phyloP scores from a whole-genome alignment of 2,888 invertebrate genomes.

The Diarsia mendica region DNA sequence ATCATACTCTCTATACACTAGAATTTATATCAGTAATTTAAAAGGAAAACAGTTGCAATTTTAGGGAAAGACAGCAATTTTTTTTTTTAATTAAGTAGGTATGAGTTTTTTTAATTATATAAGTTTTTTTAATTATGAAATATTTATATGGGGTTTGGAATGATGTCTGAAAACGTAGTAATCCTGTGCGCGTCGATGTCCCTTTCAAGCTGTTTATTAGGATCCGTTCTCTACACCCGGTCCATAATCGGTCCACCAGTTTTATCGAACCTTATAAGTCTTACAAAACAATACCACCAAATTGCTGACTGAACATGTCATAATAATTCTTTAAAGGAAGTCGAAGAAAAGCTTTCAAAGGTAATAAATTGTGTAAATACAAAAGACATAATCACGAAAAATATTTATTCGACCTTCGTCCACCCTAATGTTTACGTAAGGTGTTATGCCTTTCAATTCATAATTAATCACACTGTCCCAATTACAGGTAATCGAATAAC shows the following conservation, averaged over 20 bases:
- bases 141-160: no score
- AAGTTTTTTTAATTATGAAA: no score
- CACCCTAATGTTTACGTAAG: not conserved
- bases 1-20: no score
- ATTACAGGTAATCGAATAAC: slow-evolving; percentile 36
- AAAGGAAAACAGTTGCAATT: no score
- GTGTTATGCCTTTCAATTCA: not conserved
- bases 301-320: not conserved
- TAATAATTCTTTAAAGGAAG: not conserved
- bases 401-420: slow-evolving; percentile 11
- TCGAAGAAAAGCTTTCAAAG: not conserved
- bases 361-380: not conserved
- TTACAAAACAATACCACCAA: not conserved
- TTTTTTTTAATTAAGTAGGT: no score
- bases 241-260: no score
- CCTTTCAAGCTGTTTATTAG: no score
- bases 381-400: slow-evolving; percentile 20
- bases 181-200: no score
- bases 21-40: no score
- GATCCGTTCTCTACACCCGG: no score
- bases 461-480: slow-evolving; percentile 31
- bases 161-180: not conserved
- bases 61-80: no score
- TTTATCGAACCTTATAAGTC: not conserved
- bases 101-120: no score